phyloP scores from a whole-genome alignment of 2,888 invertebrate species.

The Mythimna pallens region DNA sequence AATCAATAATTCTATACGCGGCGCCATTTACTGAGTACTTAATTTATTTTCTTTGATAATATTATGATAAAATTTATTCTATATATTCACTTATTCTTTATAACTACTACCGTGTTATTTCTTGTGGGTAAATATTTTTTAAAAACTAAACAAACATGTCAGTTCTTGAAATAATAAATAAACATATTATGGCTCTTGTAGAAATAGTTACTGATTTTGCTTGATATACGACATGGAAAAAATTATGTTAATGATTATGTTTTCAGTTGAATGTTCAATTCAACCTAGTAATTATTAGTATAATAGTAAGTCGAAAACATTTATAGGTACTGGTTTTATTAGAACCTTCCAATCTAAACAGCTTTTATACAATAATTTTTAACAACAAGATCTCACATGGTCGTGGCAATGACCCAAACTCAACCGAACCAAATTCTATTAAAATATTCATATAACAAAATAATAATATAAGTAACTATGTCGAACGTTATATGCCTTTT shows the following conservation, averaged over 20 bases:
- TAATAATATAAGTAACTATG: background rate
- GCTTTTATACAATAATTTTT: background rate
- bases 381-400: background rate
- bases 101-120: slow-evolving; percentile 1
- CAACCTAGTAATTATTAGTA: background rate
- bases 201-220: background rate
- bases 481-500: background rate
- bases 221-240: background rate
- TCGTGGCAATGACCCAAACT: no score
- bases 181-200: background rate
- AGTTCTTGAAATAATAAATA: slow-evolving; percentile 10
- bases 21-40: slow-evolving; percentile 31
- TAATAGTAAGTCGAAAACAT: background rate
- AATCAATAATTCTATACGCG: slow-evolving; percentile 3
- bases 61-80: slow-evolving; percentile 6
- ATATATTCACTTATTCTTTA: background rate
- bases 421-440: background rate
- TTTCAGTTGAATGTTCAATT: background rate
- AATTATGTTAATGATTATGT: background rate
- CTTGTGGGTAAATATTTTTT: slow-evolving; percentile 21
- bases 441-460: background rate
- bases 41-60: slow-evolving; percentile 22
- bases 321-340: background rate
- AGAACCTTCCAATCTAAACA: background rate
- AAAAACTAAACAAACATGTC: slow-evolving; percentile 9